A percentile compares a stretch with the other conserved stretches of the same genome.
phyloP scores from a whole-genome alignment of 2,888 invertebrate genomes.

The Spatulosminthurus flaviceps region DNA sequence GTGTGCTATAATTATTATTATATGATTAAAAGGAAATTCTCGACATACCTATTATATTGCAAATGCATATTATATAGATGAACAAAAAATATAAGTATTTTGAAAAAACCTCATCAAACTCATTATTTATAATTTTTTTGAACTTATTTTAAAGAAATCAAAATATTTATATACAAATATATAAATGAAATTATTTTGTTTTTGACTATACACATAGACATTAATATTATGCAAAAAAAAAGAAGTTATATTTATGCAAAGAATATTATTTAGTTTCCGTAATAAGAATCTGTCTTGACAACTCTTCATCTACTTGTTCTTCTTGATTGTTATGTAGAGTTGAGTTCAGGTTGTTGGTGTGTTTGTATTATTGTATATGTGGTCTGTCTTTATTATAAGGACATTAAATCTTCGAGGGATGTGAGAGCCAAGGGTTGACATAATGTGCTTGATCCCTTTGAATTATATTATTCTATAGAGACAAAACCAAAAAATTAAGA shows the following conservation, averaged over 20 bases:
- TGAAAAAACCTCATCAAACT: conserved; percentile 18
- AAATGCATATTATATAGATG: conserved; percentile 26
- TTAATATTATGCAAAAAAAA: conserved; percentile 18
- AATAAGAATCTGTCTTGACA: neutral
- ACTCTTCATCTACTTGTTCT: neutral
- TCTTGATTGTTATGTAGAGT: neutral
- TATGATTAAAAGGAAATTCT: conserved; percentile 33
- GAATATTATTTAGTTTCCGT: neutral
- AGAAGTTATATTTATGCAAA: neutral
- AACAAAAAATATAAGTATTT: conserved; percentile 24
- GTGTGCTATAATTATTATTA: conserved; percentile 44
- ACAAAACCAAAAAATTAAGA: conserved; percentile 15
- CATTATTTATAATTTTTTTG: neutral
- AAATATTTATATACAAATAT: conserved; percentile 5
- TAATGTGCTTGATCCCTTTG: neutral
- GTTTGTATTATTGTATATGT: conserved; percentile 12
- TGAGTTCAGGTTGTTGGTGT: conserved; percentile 1
- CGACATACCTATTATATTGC: conserved; percentile 1
- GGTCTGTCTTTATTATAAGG: conserved; percentile 3
- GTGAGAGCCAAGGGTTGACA: conserved; percentile 6
- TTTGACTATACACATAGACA: conserved; percentile 24
- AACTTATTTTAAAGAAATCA: neutral
- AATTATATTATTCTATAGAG: neutral
- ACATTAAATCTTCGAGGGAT: neutral
- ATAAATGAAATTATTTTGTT: conserved; percentile 35